A percentile compares a stretch with the other conserved stretches of the same genome.
phyloP scores from a whole-genome alignment of 1,140 invertebrate species.

The Procambarus clarkii region DNA sequence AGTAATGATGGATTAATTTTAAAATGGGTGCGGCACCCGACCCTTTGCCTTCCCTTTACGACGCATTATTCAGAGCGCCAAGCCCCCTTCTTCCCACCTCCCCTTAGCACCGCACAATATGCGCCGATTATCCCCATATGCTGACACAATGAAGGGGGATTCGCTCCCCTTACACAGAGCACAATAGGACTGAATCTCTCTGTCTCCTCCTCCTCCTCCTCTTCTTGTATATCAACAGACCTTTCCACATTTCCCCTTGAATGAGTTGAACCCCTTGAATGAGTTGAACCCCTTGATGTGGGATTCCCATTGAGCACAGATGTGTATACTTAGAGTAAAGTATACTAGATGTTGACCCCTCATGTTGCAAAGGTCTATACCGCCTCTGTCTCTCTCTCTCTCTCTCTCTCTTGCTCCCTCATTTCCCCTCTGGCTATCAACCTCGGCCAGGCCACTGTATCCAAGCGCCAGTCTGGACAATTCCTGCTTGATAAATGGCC shows the following conservation, averaged over 20 bases:
- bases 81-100: too few species aligned
- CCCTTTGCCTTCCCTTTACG: too few species aligned
- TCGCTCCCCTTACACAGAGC: neutral
- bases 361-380: neutral
- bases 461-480: neutral
- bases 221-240: too few species aligned
- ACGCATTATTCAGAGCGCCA: too few species aligned
- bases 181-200: neutral
- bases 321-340: neutral
- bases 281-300: neutral
- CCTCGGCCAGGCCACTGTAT: too few species aligned
- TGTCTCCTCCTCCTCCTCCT: too few species aligned
- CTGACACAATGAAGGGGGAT: neutral
- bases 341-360: neutral
- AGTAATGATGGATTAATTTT: too few species aligned
- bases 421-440: neutral
- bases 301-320: neutral
- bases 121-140: too few species aligned
- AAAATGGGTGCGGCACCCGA: too few species aligned
- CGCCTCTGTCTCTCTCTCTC: neutral
- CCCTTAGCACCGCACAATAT: too few species aligned
- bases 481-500: neutral
- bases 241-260: neutral
- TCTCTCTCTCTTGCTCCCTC: neutral
- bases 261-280: neutral